Base-by-base conservation (phyloP, 2,113 vertebrate species). In the Mugil cephalus region DNA sequence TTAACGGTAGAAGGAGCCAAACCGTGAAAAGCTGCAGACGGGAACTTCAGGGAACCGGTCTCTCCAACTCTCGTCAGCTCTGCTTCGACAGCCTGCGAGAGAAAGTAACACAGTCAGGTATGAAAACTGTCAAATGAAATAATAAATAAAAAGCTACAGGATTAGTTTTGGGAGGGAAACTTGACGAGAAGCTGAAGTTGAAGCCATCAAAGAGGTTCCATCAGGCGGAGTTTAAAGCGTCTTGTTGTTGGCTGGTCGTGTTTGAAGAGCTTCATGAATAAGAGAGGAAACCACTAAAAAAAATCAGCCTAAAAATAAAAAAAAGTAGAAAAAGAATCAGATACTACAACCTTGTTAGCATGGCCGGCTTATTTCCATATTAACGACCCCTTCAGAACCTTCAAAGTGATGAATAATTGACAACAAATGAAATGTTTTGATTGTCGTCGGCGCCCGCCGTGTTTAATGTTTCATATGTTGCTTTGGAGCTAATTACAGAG, bases 351-450 rank as follows among this genome's bases (percentile, higher is more conserved):
- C 96, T 97, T 96, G 96, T 98, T 97, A 97, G 95, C 96, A 96
- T 96, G 93, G 54, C 95, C 92, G 89, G 94, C 96, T 96, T 94
- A 98, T 98, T 98, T 98, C 94, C 96, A 98, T 98, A 96, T 97
- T 97, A 97, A 98, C 94, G 94, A 96, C 95, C 95, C 95, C 96
- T 95, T 97, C 95, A 96, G 95, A 97, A 96, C 95, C 95, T 96
- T 97, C 96, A 97, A 97, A 98, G 95, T 96, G 90, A 96, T 96
- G 95, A 96, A 98, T 98, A 97, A 98, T 97, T 97, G 96, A 97
- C 96, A 97, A 97, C 95, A 97, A 98, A 97, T 98, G 95, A 97
- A 98, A 96, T 97, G 96, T 98, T 98, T 98, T 96, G 96, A 97
- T 98, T 97, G 96, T 96, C 94, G 95, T 95, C 93, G 91, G 94